These are phyloP conservation scores for Pachyuromys duprasi DNA, from an alignment of 2,797 vertebrate genomes.

Conservation along the genomic window DNA sequence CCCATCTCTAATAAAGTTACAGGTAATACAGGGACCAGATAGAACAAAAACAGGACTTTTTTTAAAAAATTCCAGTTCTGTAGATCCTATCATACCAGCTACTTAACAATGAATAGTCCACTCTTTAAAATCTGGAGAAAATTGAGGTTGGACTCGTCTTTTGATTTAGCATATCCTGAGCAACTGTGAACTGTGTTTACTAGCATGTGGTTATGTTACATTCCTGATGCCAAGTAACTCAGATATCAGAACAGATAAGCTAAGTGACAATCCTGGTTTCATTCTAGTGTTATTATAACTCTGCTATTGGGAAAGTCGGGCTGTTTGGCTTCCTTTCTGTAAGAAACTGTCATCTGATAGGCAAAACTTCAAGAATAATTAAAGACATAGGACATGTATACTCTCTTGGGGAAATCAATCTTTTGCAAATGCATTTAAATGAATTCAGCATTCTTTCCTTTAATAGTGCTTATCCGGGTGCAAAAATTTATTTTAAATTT, in stretches of 20 bases:
- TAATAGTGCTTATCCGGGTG: conserved; percentile 74
- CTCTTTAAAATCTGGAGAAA: conserved; percentile 65
- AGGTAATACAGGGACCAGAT: not conserved
- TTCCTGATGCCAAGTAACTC: conserved; percentile 71
- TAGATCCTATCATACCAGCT: not conserved
- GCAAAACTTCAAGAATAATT: conserved; percentile 88
- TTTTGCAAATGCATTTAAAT: conserved; percentile 88
- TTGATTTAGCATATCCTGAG: conserved; percentile 66
- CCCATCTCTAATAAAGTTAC: not conserved
- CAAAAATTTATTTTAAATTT: conserved; percentile 84
- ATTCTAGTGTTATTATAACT: conserved; percentile 80
- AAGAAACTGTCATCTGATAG: conserved; percentile 84
- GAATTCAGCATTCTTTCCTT: conserved; percentile 86
- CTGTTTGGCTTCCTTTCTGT: conserved; percentile 81
- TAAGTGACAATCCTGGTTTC: conserved; percentile 73
- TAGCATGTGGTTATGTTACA: conserved; percentile 70
- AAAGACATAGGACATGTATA: conserved; percentile 79
- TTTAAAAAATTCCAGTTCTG: conserved; percentile 48
- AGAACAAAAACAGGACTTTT: not conserved
- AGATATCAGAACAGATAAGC: conserved; percentile 72
- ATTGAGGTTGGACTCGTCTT: conserved; percentile 69
- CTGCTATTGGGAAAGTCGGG: conserved; percentile 82
- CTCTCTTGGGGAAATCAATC: conserved; percentile 82
- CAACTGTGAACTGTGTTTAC: conserved; percentile 41
- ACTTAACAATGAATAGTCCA: conserved; percentile 34